These are phyloP conservation scores for Sylvia atricapilla DNA, from an alignment of 2,113 vertebrate genomes.

Conservation along the genomic window DNA sequence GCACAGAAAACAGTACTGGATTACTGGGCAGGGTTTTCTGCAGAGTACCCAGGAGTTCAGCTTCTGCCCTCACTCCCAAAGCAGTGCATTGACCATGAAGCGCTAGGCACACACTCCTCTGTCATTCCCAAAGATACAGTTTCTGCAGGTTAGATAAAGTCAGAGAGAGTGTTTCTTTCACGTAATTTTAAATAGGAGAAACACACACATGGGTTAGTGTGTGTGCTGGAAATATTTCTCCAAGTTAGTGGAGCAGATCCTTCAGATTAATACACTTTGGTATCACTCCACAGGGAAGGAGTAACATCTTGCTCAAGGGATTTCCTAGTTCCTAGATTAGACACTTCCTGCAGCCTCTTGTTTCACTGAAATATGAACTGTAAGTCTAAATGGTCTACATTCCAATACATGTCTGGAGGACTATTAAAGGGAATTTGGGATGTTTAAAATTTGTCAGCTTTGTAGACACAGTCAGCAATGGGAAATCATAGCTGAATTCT, in stretches of 20 bases:
- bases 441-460: not conserved
- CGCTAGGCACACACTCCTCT: not conserved
- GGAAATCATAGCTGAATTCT: not conserved
- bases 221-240: not conserved
- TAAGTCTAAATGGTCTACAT: not conserved
- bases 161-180: not conserved
- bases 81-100: not conserved
- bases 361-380: not conserved
- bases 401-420: rapidly evolving
- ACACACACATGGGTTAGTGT: not conserved
- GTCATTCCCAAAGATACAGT: not conserved
- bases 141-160: not conserved
- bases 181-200: not conserved
- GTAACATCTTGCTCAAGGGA: not conserved
- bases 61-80: not conserved
- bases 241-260: not conserved
- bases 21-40: not conserved
- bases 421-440: not conserved
- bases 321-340: not conserved
- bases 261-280: not conserved
- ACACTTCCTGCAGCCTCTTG: not conserved
- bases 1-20: not conserved
- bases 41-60: not conserved
- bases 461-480: not conserved
- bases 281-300: not conserved